Conservation (phyloP, 64 coral and sea anemone genomes). For the Stichodactyla helianthus region DNA sequence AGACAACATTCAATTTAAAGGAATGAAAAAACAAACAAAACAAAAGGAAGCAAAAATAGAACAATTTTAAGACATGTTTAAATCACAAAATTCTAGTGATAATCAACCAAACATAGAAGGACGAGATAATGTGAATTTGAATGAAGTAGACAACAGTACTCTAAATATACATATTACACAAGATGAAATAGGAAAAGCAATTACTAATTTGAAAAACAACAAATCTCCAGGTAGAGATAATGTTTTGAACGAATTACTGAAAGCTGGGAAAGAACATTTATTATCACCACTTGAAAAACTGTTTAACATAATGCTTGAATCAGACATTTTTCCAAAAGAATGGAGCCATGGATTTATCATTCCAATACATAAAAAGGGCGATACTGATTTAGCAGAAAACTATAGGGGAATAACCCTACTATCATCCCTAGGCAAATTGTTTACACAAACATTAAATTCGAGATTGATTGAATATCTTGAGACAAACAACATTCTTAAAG, state of each 20-base stretch:
- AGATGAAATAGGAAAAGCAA: no score
- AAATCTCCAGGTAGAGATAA: constrained; percentile 9
- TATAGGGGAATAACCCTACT: constrained; percentile 34
- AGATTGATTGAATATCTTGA: background rate
- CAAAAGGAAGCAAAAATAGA: background rate
- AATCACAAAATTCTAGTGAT: no score
- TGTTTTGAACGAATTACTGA: constrained; percentile 12
- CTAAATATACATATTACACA: no score
- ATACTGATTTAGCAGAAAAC: background rate
- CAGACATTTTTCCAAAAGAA: background rate
- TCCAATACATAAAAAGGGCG: constrained; percentile 26
- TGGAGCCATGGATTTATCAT: background rate
- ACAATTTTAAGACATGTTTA: no score
- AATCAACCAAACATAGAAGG: no score
- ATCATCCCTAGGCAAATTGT: constrained; percentile 16
- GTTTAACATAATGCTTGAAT: constrained; percentile 9
- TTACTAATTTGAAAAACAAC: no score
- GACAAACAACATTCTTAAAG: background rate
- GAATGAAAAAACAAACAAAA: no score
- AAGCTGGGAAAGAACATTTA: background rate
- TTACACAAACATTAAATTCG: background rate
- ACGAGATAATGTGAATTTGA: no score
- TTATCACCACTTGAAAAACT: background rate
- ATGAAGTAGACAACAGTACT: no score
- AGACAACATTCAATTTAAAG: no score